Conservation (phyloP, 1,140 invertebrate species). For the Phymastichus coffea region DNA sequence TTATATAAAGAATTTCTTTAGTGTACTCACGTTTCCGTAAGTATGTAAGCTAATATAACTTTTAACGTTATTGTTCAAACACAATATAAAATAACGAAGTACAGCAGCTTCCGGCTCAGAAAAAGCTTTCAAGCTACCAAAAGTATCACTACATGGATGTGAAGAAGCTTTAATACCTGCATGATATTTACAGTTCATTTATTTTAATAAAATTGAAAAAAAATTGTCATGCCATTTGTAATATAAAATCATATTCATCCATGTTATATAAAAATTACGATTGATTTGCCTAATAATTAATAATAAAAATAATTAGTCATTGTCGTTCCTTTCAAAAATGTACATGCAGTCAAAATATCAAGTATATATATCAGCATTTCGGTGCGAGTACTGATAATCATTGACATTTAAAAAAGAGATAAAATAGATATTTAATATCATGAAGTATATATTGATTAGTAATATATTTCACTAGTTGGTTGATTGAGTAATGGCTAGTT, state of each 20-base stretch:
- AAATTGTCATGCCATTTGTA: slow-evolving; percentile 33
- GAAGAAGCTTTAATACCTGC: slow-evolving; percentile 60
- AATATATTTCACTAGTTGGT: slow-evolving; percentile 54
- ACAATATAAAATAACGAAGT: slow-evolving; percentile 59
- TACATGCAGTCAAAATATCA: not conserved
- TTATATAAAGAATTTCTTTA: no score
- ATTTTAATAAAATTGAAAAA: not conserved
- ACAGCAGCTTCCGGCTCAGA: slow-evolving; percentile 73
- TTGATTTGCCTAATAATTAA: slow-evolving; percentile 57
- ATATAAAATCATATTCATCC: slow-evolving; percentile 47
- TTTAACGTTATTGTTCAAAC: slow-evolving; percentile 55
- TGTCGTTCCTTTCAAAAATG: not conserved
- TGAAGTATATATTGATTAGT: slow-evolving; percentile 54
- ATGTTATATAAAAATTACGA: slow-evolving; percentile 69
- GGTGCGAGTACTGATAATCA: slow-evolving; percentile 50
- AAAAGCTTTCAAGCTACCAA: slow-evolving; percentile 67
- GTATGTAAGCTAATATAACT: slow-evolving; percentile 73
- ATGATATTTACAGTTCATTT: not conserved
- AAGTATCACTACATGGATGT: slow-evolving; percentile 69
- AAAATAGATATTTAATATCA: slow-evolving; percentile 67
- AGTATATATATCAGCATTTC: slow-evolving; percentile 30
- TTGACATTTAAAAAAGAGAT: slow-evolving; percentile 67
- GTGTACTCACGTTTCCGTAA: slow-evolving; percentile 56
- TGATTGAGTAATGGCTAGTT: slow-evolving; percentile 63
- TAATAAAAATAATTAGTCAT: not conserved